Percentiles rank a stretch among this genome's conserved stretches.
These are phyloP conservation scores for Matsumyia berberina DNA, from an alignment of 2,888 invertebrate genomes.

Conservation along the genomic window DNA sequence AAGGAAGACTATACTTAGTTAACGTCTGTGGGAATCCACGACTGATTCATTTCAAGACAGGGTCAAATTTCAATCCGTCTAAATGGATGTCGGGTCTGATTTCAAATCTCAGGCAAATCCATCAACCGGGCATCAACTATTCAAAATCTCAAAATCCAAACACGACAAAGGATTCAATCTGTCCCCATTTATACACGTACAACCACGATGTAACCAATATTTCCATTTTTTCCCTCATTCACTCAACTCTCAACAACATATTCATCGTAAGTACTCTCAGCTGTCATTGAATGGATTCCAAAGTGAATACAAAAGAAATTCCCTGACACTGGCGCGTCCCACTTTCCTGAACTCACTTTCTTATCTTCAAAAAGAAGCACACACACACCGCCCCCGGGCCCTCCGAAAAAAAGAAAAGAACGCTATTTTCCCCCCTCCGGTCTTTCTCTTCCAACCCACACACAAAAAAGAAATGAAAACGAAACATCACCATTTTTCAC, in stretches of 20 bases:
- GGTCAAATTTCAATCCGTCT: too few relatives aligned
- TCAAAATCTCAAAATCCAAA: slow-evolving; percentile 8
- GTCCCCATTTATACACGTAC: not conserved
- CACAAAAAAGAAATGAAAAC: slow-evolving; percentile 23
- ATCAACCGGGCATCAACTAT: too few relatives aligned
- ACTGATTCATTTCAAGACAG: too few relatives aligned
- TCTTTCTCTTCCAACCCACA: too few relatives aligned
- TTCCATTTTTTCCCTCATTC: slow-evolving; percentile 1
- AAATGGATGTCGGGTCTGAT: too few relatives aligned
- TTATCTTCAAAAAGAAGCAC: slow-evolving; percentile 19
- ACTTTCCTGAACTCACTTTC: slow-evolving; percentile 9
- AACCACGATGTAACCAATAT: slow-evolving; percentile 36
- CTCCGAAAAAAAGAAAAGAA: not conserved
- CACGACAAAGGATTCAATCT: not conserved
- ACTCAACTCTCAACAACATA: slow-evolving; percentile 20
- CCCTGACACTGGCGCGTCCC: not conserved
- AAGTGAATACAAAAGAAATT: slow-evolving; percentile 38
- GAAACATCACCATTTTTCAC: slow-evolving; percentile 49
- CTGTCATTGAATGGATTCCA: slow-evolving; percentile 44
- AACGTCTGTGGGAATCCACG: too few relatives aligned
- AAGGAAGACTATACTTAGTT: too few relatives aligned
- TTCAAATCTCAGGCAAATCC: too few relatives aligned
- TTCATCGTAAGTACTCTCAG: slow-evolving; percentile 26
- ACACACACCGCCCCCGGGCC: not conserved
- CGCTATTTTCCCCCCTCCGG: too few relatives aligned